These are phyloP conservation scores for Meloidogyne floridensis DNA, from an alignment of 1,140 invertebrate species.

Conservation along the genomic window DNA sequence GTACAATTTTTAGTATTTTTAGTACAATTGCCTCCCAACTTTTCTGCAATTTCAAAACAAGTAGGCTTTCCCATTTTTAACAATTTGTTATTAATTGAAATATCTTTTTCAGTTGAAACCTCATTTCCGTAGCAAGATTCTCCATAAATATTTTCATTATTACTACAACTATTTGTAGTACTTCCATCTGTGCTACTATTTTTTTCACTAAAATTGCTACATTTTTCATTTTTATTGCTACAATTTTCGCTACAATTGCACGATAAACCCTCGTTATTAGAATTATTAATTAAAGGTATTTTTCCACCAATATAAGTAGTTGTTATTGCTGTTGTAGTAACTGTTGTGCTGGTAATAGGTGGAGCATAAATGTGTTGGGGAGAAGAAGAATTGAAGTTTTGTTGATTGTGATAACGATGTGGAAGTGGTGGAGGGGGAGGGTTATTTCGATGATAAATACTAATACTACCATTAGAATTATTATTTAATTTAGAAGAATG, in stretches of 20 bases:
- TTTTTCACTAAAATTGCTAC: conserved; percentile 1
- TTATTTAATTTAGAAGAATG: not conserved
- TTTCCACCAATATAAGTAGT: conserved; percentile 27
- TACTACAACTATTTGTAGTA: not conserved
- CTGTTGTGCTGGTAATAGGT: not conserved
- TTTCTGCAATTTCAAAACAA: not conserved
- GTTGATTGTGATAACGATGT: conserved; percentile 4
- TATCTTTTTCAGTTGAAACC: too few relatives aligned
- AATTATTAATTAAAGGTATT: not conserved
- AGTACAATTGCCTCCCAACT: not conserved
- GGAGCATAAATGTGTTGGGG: not conserved
- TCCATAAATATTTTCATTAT: not conserved
- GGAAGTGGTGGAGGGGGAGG: not conserved
- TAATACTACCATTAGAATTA: not conserved
- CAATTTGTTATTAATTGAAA: too few relatives aligned
- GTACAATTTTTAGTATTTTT: not conserved
- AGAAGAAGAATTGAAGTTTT: not conserved
- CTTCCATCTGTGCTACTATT: not conserved
- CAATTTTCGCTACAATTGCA: not conserved
- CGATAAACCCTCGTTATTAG: not conserved
- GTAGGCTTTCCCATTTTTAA: too few relatives aligned
- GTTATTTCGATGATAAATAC: not conserved
- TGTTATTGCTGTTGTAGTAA: not conserved
- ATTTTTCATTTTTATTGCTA: not conserved
- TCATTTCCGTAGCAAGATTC: too few relatives aligned